Evolutionary conservation across 2,113 vertebrate species (phyloP), one percentile per base, ranked within the genome.

Genomic region (Morone saxatilis): DNA sequence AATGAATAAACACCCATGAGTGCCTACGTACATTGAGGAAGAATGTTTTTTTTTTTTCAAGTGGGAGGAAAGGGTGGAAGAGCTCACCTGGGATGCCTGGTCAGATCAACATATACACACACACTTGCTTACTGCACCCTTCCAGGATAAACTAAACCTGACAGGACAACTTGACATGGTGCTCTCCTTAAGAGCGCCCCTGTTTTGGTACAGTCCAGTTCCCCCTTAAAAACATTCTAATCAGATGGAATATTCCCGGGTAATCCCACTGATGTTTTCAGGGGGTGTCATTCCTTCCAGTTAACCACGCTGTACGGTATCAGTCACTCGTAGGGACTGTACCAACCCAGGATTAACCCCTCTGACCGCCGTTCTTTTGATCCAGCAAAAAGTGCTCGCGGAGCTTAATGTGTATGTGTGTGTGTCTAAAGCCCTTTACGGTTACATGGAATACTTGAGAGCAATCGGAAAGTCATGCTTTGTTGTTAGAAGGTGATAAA

Each of bases 231-330:
- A 38, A 41, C 10, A 47, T 41, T 54, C 40, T 8, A 69, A 19
- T 78, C 50, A 73, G 56, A 71, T 62, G 51, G 83, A 81, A 63
- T 76, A 61, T 16, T 36, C 79, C 57, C 0, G 12, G 47, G 67
- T 89, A 87, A 93, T 90, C 88, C 84, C 82, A 83, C 61, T 92
- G 86, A 87, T 90, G 84, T 89, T 81, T 81, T 82, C 43, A 69
- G 68, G 68, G 71, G 70, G 71, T 69, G 74, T 91, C 61, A 79
- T 54, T 73, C 63, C 61, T 31, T 62, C 43, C 31, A 36, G 71
- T 70, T 65, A 70, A 76, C 62, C 54, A 56, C 5, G 45, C 68
- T 75, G 65, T 78, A 57, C 56, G 74, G 86, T 81, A 81, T 85
- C 81, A 87, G 79, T 76, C 89, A 77, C 78, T 71, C 14, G 41